Evolutionary conservation across 2,888 invertebrate genomes (phyloP).

Genomic region (Aspidapion aeneum): DNA sequence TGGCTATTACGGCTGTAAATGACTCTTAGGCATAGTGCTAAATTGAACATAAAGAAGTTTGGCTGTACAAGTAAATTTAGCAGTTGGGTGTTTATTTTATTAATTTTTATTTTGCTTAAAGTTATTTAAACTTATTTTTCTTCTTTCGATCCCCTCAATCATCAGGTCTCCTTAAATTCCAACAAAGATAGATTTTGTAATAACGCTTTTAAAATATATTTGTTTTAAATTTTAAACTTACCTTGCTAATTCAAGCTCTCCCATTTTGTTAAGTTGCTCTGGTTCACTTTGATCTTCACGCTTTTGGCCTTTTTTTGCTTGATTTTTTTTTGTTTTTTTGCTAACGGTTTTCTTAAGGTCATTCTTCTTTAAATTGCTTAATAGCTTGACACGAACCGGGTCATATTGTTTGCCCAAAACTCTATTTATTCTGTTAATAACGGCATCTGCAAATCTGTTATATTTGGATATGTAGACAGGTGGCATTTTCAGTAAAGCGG

Average conservation of each 20-base stretch:
- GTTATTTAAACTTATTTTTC: no score
- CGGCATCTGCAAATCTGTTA: constrained; percentile 82
- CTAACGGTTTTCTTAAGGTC: constrained; percentile 49
- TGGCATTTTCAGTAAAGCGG: constrained; percentile 50
- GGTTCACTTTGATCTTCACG: background rate
- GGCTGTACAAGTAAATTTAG: no score
- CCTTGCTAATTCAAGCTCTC: constrained; percentile 40
- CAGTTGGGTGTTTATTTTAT: no score
- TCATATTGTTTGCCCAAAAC: constrained; percentile 78
- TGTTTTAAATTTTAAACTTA: no score
- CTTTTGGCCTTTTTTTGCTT: constrained; percentile 35
- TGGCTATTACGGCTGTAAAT: no score
- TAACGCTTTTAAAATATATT: no score
- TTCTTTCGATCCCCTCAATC: no score
- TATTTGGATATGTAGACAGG: constrained; percentile 76
- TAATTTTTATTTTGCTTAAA: no score
- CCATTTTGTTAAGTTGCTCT: constrained; percentile 41
- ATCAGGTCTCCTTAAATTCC: no score
- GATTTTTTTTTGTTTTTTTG: constrained; percentile 45
- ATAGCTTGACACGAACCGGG: constrained; percentile 75
- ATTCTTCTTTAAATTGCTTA: constrained; percentile 52
- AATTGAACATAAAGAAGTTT: no score
- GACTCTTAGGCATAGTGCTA: no score
- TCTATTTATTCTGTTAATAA: constrained; percentile 76
- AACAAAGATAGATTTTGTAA: no score